phyloP scores from a whole-genome alignment of 2,797 vertebrate genomes.

The Thaleichthys pacificus region DNA sequence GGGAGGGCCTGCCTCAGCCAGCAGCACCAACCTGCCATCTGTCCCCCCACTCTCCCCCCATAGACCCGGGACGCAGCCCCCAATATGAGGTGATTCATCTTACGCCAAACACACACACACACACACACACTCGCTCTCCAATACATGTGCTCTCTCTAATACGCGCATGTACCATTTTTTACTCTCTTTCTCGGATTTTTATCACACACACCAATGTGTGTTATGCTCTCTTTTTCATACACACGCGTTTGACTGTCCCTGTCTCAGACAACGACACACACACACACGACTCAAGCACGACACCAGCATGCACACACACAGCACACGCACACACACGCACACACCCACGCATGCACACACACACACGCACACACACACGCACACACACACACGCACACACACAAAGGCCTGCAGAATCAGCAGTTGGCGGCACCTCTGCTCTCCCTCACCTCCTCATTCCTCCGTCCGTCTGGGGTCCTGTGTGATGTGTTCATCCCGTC shows the following conservation, averaged over 20 bases:
- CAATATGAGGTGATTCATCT: slow-evolving; percentile 91
- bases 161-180: slow-evolving; percentile 20
- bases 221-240: slow-evolving; percentile 28
- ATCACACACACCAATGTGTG: slow-evolving; percentile 13
- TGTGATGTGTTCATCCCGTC: background rate
- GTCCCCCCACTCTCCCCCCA: slow-evolving; percentile 91
- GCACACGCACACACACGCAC: background rate
- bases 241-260: background rate
- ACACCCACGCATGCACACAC: background rate
- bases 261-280: background rate
- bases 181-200: slow-evolving; percentile 4
- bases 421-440: background rate
- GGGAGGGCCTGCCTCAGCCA: slow-evolving; percentile 76
- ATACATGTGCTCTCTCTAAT: slow-evolving; percentile 38
- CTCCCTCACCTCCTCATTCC: background rate
- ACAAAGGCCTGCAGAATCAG: background rate
- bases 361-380: background rate
- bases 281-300: too few species aligned
- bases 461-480: background rate
- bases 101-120: slow-evolving; percentile 6
- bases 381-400: background rate
- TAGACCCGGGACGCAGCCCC: slow-evolving; percentile 89
- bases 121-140: background rate
- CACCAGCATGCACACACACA: background rate
- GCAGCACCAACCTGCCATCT: slow-evolving; percentile 89